Conservation (phyloP, 2,888 invertebrate species). For the Sinotaia quadrata region DNA sequence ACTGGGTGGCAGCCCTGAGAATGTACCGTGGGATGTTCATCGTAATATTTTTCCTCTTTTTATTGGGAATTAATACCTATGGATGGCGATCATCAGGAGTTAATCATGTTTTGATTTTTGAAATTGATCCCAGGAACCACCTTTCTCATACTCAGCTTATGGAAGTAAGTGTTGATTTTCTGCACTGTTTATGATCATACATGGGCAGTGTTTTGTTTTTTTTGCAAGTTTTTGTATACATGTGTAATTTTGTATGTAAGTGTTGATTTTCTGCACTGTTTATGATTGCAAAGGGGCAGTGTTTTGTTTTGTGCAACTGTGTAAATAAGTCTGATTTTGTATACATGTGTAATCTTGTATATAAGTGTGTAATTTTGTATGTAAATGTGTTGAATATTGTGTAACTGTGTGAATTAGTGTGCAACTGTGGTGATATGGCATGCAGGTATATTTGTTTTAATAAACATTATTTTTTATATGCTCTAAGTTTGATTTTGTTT, state of each 20-base stretch:
- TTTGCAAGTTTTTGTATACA: background rate
- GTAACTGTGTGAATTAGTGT: too few relatives aligned
- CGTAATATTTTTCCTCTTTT: conserved; percentile 91
- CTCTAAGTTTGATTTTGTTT: too few relatives aligned
- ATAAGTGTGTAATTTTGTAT: background rate
- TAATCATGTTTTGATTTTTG: conserved; percentile 97
- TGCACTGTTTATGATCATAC: background rate
- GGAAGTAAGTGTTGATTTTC: conserved; percentile 76
- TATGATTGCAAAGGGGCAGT: too few relatives aligned
- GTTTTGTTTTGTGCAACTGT: too few relatives aligned
- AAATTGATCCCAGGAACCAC: conserved; percentile 95
- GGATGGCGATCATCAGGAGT: conserved; percentile 98
- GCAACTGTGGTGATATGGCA: background rate
- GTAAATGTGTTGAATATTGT: too few relatives aligned
- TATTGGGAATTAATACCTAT: conserved; percentile 96
- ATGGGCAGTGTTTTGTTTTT: too few relatives aligned
- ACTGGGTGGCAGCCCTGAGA: conserved; percentile 83
- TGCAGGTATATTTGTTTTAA: too few relatives aligned
- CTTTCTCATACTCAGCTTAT: conserved; percentile 90
- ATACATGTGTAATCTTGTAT: background rate
- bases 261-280: background rate
- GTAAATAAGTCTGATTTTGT: background rate
- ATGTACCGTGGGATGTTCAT: conserved; percentile 95
- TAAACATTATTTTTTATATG: too few relatives aligned
- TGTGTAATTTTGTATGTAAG: background rate